Evolutionary conservation across 2,797 vertebrate species (phyloP).

Genomic region (Lepus townsendii): DNA sequence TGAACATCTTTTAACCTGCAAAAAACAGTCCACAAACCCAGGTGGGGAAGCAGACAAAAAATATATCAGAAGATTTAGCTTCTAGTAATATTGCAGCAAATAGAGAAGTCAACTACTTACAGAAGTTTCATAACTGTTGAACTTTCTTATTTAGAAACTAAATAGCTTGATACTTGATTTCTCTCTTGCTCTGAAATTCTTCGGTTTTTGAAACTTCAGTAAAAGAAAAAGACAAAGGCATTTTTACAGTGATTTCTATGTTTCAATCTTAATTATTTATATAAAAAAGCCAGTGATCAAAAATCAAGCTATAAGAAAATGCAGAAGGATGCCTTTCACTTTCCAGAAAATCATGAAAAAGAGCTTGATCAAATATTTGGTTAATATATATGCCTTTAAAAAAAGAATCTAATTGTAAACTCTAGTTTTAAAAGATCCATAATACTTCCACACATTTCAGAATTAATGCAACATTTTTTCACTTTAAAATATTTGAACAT

Average conservation of each 20-base stretch:
- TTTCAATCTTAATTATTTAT: slow-evolving; percentile 64
- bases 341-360: no score
- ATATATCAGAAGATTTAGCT: not conserved
- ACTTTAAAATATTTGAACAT: slow-evolving; percentile 70
- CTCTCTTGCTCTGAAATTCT: not conserved
- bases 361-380: no score
- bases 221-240: not conserved
- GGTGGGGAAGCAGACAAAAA: not conserved
- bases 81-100: not conserved
- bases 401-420: no score
- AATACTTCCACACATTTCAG: no score
- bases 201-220: slow-evolving; percentile 22
- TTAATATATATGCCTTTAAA: no score
- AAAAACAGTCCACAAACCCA: not conserved
- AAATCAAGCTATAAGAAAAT: not conserved
- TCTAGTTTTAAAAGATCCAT: no score
- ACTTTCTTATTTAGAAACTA: slow-evolving; percentile 34
- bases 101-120: slow-evolving; percentile 12
- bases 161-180: not conserved
- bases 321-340: no score
- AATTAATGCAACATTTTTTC: not conserved
- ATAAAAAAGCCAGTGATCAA: slow-evolving; percentile 34
- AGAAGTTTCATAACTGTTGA: slow-evolving; percentile 6
- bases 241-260: slow-evolving; percentile 4
- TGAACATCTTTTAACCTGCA: slow-evolving; percentile 4